Evolutionary conservation across 2,888 invertebrate species (phyloP).

Genomic region (Agrilus mali): DNA sequence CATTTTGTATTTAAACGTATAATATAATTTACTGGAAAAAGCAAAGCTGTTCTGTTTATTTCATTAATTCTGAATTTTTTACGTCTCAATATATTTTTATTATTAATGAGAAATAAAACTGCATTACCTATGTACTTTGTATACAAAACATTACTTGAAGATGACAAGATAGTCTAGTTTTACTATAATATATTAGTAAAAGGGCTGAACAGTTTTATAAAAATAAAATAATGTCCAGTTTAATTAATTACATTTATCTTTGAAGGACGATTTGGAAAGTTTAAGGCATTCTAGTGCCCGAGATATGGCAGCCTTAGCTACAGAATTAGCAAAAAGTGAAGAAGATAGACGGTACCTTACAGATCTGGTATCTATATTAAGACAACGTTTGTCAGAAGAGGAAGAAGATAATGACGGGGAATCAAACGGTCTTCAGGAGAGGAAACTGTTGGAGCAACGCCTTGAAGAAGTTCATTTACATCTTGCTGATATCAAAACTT

Average conservation of each 20-base stretch:
- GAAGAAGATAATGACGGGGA: conserved; percentile 20
- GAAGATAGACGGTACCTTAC: conserved; percentile 62
- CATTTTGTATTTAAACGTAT: too few species aligned
- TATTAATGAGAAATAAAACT: too few species aligned
- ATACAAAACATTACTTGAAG: too few species aligned
- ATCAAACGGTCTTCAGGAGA: conserved; percentile 43
- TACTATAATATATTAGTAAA: too few species aligned
- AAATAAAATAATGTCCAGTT: too few species aligned
- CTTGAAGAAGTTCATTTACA: conserved; percentile 78
- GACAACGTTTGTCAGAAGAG: conserved; percentile 32
- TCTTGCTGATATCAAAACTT: conserved; percentile 77
- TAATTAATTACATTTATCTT: neutral
- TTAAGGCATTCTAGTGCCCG: conserved; percentile 60
- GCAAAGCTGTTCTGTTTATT: too few species aligned
- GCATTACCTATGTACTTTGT: too few species aligned
- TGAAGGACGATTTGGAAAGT: conserved; percentile 68
- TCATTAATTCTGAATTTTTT: neutral
- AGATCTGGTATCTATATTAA: conserved; percentile 46
- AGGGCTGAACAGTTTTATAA: too few species aligned
- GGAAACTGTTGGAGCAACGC: conserved; percentile 58
- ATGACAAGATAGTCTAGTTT: too few species aligned
- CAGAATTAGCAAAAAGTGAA: conserved; percentile 58
- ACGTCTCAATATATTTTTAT: neutral
- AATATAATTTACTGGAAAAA: too few species aligned
- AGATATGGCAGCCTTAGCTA: conserved; percentile 54